Percentiles rank a stretch among this genome's conserved stretches.
These are phyloP conservation scores for Drosophila repletoides DNA, from an alignment of 1,140 invertebrate species.

Conservation along the genomic window DNA sequence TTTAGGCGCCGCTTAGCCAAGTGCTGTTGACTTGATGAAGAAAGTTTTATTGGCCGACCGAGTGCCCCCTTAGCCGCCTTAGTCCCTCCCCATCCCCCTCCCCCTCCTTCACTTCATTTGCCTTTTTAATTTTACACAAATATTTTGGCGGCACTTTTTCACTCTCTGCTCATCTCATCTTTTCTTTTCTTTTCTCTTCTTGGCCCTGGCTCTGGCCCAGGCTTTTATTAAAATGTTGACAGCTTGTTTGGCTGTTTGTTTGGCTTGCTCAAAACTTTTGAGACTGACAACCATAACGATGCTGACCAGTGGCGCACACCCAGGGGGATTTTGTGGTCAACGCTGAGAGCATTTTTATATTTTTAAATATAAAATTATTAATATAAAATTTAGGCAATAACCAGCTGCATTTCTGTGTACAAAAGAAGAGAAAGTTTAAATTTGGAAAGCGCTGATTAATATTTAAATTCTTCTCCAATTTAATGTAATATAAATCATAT, in stretches of 20 bases:
- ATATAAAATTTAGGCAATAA: too few relatives aligned
- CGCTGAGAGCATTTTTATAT: too few relatives aligned
- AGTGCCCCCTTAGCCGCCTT: background rate
- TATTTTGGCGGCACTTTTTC: constrained; percentile 44
- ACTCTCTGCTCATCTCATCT: constrained; percentile 36
- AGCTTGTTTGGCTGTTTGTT: constrained; percentile 54
- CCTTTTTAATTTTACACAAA: constrained; percentile 68
- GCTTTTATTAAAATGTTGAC: constrained; percentile 62
- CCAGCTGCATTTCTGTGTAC: too few relatives aligned
- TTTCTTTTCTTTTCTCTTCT: constrained; percentile 15
- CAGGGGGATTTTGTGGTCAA: too few relatives aligned
- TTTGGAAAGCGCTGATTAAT: too few relatives aligned
- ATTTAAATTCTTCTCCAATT: too few relatives aligned
- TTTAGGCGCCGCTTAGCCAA: constrained; percentile 58
- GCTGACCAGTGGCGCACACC: too few relatives aligned
- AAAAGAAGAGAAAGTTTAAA: too few relatives aligned
- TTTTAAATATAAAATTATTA: too few relatives aligned
- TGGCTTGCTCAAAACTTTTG: constrained; percentile 16
- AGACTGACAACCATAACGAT: background rate
- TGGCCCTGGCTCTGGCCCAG: constrained; percentile 10
- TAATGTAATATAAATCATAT: too few relatives aligned
- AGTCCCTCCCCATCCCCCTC: background rate
- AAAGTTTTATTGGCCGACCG: constrained; percentile 64
- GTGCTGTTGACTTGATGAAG: constrained; percentile 68
- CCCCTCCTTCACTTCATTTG: constrained; percentile 33